phyloP scores from a whole-genome alignment of 2,888 invertebrate species.

The Campoplex capitator region DNA sequence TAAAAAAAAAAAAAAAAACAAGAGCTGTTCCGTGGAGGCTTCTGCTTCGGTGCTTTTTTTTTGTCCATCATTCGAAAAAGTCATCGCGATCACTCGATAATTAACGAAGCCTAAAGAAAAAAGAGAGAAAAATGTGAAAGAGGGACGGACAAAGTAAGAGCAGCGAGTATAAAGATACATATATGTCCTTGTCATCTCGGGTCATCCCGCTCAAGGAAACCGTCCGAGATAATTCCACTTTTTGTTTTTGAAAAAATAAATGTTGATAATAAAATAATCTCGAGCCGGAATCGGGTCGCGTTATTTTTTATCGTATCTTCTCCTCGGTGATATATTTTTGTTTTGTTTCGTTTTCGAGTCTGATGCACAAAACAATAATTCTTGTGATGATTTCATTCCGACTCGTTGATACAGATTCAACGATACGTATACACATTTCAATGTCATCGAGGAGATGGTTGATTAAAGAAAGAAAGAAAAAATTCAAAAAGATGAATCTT shows the following conservation, averaged over 20 bases:
- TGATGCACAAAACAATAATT: conserved; percentile 19
- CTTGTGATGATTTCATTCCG: not conserved
- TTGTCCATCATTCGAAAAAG: not conserved
- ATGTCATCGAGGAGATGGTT: not conserved
- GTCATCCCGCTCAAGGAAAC: conserved; percentile 56
- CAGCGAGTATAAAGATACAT: conserved; percentile 8
- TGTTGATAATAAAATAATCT: conserved; percentile 44
- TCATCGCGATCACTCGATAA: conserved; percentile 13
- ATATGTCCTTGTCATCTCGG: conserved; percentile 39
- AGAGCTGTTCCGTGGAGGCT: not conserved
- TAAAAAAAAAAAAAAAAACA: not conserved
- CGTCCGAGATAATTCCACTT: conserved; percentile 41
- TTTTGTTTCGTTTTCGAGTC: conserved; percentile 29
- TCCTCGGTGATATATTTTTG: conserved; percentile 26
- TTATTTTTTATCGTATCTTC: conserved; percentile 20
- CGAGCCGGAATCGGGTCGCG: conserved; percentile 22
- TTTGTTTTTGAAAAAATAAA: conserved; percentile 43
- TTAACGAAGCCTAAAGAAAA: not conserved
- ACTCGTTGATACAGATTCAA: not conserved
- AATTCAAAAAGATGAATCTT: conserved; percentile 3
- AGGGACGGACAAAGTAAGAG: conserved; percentile 21
- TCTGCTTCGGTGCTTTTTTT: not conserved
- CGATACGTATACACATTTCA: not conserved
- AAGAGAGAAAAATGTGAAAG: not conserved
- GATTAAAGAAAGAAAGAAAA: not conserved